Conservation (phyloP, 2,113 vertebrate species). For the Apistogramma diplotaenia region DNA sequence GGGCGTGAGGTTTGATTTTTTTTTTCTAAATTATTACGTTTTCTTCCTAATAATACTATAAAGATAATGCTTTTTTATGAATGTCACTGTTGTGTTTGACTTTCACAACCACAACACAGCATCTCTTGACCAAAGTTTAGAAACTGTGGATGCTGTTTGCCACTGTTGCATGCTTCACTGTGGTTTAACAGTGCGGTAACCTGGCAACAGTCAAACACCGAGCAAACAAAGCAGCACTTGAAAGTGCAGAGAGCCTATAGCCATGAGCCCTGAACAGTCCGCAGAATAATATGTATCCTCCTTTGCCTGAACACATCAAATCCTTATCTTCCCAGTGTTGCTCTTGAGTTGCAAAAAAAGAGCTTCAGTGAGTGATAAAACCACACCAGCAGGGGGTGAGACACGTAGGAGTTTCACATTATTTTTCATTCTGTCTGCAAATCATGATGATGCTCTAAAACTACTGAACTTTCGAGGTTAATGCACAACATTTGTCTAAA, state of each 20-base stretch:
- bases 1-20: background rate
- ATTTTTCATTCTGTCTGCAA: background rate
- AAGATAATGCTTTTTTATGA: background rate
- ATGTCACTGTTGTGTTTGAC: background rate
- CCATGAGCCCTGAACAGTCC: background rate
- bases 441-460: background rate
- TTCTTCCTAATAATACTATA: background rate
- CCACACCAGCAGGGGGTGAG: background rate
- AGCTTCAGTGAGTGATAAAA: background rate
- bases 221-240: constrained; percentile 33
- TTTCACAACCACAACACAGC: background rate
- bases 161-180: background rate
- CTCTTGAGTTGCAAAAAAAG: background rate
- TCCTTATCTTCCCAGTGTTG: background rate
- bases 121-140: background rate
- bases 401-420: background rate
- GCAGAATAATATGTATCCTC: background rate
- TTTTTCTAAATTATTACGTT: background rate
- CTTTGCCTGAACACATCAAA: background rate
- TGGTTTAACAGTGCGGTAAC: constrained; percentile 34
- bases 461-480: constrained; percentile 4
- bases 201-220: constrained; percentile 30
- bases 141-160: background rate
- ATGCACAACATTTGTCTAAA: background rate
- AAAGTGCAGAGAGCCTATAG: constrained; percentile 21